Percentiles rank a stretch among this genome's conserved stretches.
These are phyloP conservation scores for Polyploca ridens DNA, from an alignment of 2,888 invertebrate species.

Conservation along the genomic window DNA sequence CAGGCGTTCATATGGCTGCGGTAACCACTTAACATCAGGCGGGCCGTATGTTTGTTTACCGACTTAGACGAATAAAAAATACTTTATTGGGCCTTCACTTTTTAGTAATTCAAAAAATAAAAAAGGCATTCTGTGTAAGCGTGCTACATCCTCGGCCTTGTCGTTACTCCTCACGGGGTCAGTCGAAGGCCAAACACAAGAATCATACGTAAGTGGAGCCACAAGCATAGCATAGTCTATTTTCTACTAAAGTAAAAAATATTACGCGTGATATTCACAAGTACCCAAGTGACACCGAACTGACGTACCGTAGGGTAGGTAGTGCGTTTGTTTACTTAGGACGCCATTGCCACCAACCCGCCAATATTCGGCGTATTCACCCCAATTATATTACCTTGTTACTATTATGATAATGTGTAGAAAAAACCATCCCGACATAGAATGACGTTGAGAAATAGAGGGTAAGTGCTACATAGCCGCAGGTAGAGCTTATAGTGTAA, in stretches of 20 bases:
- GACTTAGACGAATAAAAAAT: too few species aligned
- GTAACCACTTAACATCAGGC: too few species aligned
- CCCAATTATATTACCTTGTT: slow-evolving; percentile 57
- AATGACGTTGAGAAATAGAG: slow-evolving; percentile 36
- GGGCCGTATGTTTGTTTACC: too few species aligned
- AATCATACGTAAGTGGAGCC: too few species aligned
- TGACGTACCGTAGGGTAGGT: slow-evolving; percentile 14
- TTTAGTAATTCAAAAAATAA: too few species aligned
- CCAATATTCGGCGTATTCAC: slow-evolving; percentile 60
- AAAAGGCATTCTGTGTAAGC: too few species aligned
- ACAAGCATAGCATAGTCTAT: slow-evolving; percentile 8
- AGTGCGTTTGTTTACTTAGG: slow-evolving; percentile 60
- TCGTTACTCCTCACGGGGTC: too few species aligned
- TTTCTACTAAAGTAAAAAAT: slow-evolving; percentile 3
- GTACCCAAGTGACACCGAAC: slow-evolving; percentile 9
- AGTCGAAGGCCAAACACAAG: too few species aligned
- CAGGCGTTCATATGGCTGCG: too few species aligned
- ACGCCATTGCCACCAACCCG: slow-evolving; percentile 31
- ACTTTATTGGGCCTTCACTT: too few species aligned
- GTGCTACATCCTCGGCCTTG: too few species aligned
- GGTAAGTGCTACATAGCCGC: slow-evolving; percentile 42
- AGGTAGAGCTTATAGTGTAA: slow-evolving; percentile 30
- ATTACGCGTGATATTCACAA: slow-evolving; percentile 10
- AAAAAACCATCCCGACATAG: slow-evolving; percentile 27
- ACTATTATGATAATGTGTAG: slow-evolving; percentile 42